phyloP scores from a whole-genome alignment of 1,140 invertebrate genomes.

The honey bee (Apis mellifera) region Amel_HAv3.1 CM009936.2:12843501-12844000 shows the following conservation, averaged over 20 bases:
- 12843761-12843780: slow-evolving; percentile 52
- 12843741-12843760: slow-evolving; percentile 13
- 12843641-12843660: slow-evolving; percentile 22
- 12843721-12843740: not conserved
- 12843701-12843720: slow-evolving; percentile 22
- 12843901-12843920: not conserved
- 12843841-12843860: too few species aligned
- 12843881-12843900: not conserved
- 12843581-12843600: slow-evolving; percentile 33
- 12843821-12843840: too few species aligned
- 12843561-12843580: too few species aligned
- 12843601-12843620: slow-evolving; percentile 9
- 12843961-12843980: not conserved
- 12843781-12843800: slow-evolving; percentile 5
- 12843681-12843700: slow-evolving; percentile 25
- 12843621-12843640: slow-evolving; percentile 9
- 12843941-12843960: not conserved
- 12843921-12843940: not conserved
- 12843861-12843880: not conserved
- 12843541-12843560: not conserved
- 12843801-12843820: not conserved
- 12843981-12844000: not conserved
- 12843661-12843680: slow-evolving; percentile 6
- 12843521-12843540: not conserved
- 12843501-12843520: too few species aligned